phyloP scores from a whole-genome alignment of 2,888 invertebrate species.

The Ophioninae sp. region DNA sequence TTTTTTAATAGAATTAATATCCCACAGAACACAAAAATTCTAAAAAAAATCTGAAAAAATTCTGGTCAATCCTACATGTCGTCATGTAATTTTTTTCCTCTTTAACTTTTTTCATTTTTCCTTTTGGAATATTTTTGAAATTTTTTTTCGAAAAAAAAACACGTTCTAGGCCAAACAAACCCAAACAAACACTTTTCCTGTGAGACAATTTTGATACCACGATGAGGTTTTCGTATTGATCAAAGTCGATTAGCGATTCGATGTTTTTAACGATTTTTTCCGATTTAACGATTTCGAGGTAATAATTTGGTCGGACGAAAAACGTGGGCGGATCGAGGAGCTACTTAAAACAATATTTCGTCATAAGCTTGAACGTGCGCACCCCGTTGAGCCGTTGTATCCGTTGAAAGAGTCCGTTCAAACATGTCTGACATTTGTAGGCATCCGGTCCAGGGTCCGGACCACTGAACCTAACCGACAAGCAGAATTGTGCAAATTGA shows the following conservation, averaged over 20 bases:
- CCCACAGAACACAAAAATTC: too few species aligned
- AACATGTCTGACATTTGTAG: conserved; percentile 22
- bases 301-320: not conserved
- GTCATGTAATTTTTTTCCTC: too few species aligned
- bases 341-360: conserved; percentile 15
- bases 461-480: conserved; percentile 41
- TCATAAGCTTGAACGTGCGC: not conserved
- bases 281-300: too few species aligned
- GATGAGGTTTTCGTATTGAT: not conserved
- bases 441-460: conserved; percentile 33
- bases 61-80: too few species aligned
- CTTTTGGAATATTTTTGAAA: too few species aligned
- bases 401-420: conserved; percentile 34
- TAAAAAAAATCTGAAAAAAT: too few species aligned
- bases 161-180: too few species aligned
- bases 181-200: too few species aligned
- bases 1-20: too few species aligned
- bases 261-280: not conserved
- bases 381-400: conserved; percentile 29
- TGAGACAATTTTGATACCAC: not conserved
- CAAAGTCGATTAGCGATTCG: conserved; percentile 16
- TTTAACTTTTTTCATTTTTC: too few species aligned
- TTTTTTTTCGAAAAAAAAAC: too few species aligned
- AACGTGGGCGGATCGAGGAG: conserved; percentile 58
- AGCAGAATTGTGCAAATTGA: conserved; percentile 59